These are phyloP conservation scores for Gymnothorax reevesii DNA, from an alignment of 2,797 vertebrate species.

Conservation along the genomic window DNA sequence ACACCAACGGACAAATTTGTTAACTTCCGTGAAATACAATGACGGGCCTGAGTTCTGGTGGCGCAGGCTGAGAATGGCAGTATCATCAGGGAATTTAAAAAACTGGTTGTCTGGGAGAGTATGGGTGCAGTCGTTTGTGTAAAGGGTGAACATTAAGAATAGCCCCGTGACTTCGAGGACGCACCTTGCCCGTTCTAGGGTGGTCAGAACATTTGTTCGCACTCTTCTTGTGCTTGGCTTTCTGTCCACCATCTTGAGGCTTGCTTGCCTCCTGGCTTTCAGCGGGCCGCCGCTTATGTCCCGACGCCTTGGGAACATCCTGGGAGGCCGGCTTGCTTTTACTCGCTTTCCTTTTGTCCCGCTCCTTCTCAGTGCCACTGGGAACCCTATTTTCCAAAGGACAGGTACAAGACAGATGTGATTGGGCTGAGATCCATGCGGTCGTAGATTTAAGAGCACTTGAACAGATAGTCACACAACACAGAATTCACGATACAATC, in stretches of 20 bases:
- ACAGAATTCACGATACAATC: not conserved
- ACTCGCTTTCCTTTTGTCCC: slow-evolving; percentile 65
- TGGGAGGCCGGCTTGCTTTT: slow-evolving; percentile 52
- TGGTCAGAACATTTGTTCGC: slow-evolving; percentile 63
- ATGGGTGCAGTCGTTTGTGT: no score
- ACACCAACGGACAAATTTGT: no score
- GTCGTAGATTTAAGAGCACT: not conserved
- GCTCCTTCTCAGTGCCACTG: slow-evolving; percentile 51
- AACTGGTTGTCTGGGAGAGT: no score
- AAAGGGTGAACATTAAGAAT: not conserved
- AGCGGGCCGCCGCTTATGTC: slow-evolving; percentile 61
- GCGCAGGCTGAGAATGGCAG: no score
- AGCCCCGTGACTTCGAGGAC: slow-evolving; percentile 17
- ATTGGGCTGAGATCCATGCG: not conserved
- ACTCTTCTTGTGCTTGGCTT: slow-evolving; percentile 74
- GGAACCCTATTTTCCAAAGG: slow-evolving; percentile 46
- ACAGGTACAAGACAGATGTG: slow-evolving; percentile 25
- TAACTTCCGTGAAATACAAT: no score
- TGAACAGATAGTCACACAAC: not conserved
- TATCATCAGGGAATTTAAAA: no score
- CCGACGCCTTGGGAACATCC: slow-evolving; percentile 57
- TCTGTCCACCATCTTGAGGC: slow-evolving; percentile 55
- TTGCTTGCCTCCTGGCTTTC: slow-evolving; percentile 39
- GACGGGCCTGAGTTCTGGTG: no score
- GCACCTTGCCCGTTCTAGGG: slow-evolving; percentile 69